Conservation (phyloP, 2,797 vertebrate genomes). For the Erithacus rubecula region DNA sequence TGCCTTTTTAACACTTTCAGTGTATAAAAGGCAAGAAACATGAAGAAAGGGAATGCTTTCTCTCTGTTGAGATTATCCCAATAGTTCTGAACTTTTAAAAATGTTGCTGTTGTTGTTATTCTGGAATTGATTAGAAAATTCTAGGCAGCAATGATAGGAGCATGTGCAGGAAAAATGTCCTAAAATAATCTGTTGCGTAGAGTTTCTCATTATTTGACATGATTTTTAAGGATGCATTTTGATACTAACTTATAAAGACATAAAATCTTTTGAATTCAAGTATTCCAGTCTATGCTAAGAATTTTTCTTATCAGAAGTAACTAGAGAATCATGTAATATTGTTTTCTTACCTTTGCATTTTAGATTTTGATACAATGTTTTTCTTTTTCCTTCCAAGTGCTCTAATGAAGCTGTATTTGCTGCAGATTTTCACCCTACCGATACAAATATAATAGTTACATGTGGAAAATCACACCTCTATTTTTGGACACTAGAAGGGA, state of each 20-base stretch:
- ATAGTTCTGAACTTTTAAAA: accelerated
- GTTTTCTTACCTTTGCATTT: not conserved
- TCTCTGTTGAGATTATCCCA: not conserved
- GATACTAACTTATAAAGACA: not conserved
- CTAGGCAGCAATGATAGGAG: not conserved
- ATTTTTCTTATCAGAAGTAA: not conserved
- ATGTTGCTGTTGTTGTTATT: not conserved
- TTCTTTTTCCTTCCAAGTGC: conserved; percentile 79
- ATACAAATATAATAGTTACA: conserved; percentile 92
- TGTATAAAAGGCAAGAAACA: not conserved
- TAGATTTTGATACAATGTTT: conserved; percentile 29
- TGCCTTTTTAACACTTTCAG: not conserved
- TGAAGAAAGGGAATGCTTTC: not conserved
- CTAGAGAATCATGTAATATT: not conserved
- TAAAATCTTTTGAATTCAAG: not conserved
- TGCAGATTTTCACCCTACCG: conserved; percentile 96
- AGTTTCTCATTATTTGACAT: not conserved
- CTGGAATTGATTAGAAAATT: not conserved
- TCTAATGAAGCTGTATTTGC: conserved; percentile 96
- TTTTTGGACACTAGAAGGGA: conserved; percentile 95
- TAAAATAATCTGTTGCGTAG: not conserved
- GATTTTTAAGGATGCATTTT: not conserved
- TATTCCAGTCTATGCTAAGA: not conserved
- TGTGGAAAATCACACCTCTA: conserved; percentile 97
- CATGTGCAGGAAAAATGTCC: not conserved